Evolutionary conservation across 2,888 invertebrate species (phyloP).

Genomic region (Diabrotica balteata): DNA sequence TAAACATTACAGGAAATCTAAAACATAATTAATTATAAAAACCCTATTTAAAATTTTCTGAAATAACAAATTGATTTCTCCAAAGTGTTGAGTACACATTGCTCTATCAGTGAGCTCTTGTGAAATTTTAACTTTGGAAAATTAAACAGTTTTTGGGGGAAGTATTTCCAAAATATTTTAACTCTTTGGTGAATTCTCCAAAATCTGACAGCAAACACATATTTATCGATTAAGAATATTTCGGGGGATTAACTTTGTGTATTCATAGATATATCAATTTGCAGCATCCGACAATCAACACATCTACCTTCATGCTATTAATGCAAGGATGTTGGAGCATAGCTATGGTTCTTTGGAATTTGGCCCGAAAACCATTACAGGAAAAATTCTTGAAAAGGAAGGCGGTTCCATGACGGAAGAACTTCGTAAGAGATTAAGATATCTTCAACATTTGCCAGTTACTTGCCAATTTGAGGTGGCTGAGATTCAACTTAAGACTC

Average conservation of each 20-base stretch:
- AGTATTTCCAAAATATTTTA: background rate
- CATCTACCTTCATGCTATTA: conserved; percentile 88
- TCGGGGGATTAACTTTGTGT: no score
- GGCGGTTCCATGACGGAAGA: conserved; percentile 85
- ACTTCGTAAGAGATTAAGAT: conserved; percentile 75
- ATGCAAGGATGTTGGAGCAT: conserved; percentile 86
- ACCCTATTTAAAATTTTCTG: background rate
- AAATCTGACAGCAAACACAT: background rate
- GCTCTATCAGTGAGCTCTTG: conserved; percentile 32
- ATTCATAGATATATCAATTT: conserved; percentile 40
- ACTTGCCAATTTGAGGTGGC: conserved; percentile 90
- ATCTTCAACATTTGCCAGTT: conserved; percentile 86
- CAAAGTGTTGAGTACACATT: conserved; percentile 47
- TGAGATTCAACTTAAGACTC: conserved; percentile 81
- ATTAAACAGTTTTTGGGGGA: conserved; percentile 27
- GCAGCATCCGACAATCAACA: conserved; percentile 90
- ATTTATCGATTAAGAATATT: background rate
- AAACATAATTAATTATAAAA: no score
- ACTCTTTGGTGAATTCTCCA: conserved; percentile 21
- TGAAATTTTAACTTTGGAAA: conserved; percentile 46
- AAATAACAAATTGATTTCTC: conserved; percentile 13
- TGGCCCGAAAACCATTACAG: conserved; percentile 77
- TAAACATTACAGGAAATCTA: no score
- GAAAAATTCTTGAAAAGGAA: conserved; percentile 87
- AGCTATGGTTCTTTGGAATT: conserved; percentile 83